A percentile compares a stretch with the other conserved stretches of the same genome.
Evolutionary conservation across 2,888 invertebrate genomes (phyloP).

Genomic region (Melitaea athalia): DNA sequence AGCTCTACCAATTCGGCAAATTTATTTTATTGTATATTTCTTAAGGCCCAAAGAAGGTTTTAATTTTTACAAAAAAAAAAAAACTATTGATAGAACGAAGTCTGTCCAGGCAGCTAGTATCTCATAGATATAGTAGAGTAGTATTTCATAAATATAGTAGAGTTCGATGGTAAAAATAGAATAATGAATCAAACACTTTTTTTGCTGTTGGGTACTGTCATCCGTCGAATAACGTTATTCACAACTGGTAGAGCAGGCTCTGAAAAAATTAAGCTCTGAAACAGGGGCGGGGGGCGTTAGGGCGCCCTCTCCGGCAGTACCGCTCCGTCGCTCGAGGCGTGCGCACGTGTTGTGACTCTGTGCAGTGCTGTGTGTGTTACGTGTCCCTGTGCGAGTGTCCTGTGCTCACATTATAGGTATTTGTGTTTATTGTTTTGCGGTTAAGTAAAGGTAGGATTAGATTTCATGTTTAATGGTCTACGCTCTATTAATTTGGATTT

Average conservation of each 20-base stretch:
- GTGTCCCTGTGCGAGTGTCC: constrained; percentile 40
- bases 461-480: not conserved
- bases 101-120: too few relatives aligned
- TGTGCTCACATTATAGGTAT: constrained; percentile 29
- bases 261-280: constrained; percentile 36
- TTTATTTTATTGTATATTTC: too few relatives aligned
- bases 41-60: too few relatives aligned
- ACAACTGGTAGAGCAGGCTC: constrained; percentile 15
- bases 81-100: too few relatives aligned
- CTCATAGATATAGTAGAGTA: too few relatives aligned
- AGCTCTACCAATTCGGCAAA: too few relatives aligned
- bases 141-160: too few relatives aligned
- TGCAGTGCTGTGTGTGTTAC: constrained; percentile 39
- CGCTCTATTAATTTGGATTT: too few relatives aligned
- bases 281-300: constrained; percentile 45
- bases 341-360: constrained; percentile 39
- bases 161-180: too few relatives aligned
- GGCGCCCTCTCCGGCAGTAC: constrained; percentile 68
- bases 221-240: constrained; percentile 1
- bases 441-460: constrained; percentile 17
- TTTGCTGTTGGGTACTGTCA: too few relatives aligned
- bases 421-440: constrained; percentile 20
- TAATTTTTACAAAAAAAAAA: too few relatives aligned
- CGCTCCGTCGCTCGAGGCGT: constrained; percentile 49
- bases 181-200: too few relatives aligned